Evolutionary conservation across 2,797 vertebrate genomes (phyloP).

Genomic region (Anableps anableps): DNA sequence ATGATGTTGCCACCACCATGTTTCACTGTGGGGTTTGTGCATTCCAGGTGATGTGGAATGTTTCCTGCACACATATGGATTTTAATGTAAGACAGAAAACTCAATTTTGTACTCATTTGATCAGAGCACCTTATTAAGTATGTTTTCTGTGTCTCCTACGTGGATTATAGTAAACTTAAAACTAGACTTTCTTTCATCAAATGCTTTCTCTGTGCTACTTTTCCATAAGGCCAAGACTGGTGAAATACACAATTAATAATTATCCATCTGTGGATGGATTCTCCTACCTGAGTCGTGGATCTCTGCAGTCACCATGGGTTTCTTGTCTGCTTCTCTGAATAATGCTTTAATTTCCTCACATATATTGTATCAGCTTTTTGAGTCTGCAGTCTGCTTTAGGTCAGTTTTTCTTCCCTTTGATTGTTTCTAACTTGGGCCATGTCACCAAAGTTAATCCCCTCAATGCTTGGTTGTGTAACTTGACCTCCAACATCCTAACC

Average conservation of each 20-base stretch:
- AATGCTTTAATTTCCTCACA: too few species aligned
- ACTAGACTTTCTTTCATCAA: not conserved
- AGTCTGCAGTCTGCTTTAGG: conserved; percentile 12
- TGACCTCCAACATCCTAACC: conserved; percentile 42
- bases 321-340: too few species aligned
- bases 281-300: too few species aligned
- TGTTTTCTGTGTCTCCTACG: not conserved
- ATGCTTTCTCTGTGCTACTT: not conserved
- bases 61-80: not conserved
- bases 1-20: too few species aligned
- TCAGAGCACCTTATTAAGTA: not conserved
- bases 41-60: not conserved
- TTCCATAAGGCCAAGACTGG: not conserved
- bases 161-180: not conserved
- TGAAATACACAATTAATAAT: not conserved
- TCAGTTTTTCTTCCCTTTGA: not conserved
- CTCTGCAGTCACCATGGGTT: too few species aligned
- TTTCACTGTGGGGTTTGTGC: not conserved
- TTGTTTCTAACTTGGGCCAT: conserved; percentile 27
- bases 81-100: not conserved
- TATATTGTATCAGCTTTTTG: not conserved
- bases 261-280: too few species aligned
- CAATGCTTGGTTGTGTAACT: conserved; percentile 48
- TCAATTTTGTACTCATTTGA: not conserved
- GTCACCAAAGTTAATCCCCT: conserved; percentile 16